Evolutionary conservation across 2,113 vertebrate species (phyloP), one percentile per base, ranked within the genome.

Genomic region (Apodemus speciosus): DNA sequence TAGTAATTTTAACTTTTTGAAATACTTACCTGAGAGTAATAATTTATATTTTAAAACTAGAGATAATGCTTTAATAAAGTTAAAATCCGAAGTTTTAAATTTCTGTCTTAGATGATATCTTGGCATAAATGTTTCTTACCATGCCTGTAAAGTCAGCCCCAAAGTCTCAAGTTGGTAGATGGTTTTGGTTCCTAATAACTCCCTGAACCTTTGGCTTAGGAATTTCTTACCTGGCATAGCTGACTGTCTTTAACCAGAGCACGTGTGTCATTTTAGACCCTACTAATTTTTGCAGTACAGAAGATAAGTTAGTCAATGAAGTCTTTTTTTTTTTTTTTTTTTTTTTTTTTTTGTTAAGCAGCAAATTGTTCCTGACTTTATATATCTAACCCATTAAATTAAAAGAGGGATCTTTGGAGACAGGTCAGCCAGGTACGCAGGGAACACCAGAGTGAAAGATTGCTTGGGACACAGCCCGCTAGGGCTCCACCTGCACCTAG

Each of bases 11-110:
- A 32, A 58, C 93, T 69, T 71, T 73, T 85, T 76, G 87, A 93
- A 92, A 77, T 43, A 40, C 76, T 93, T 93, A 51, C 71, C n/a
- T 88, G 16, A 86, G 18, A 75, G 60, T 96, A 32, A 88, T 93
- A 56, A 40, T 83, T 60, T 91, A 83, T 83, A 46, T 95, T 89
- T 92, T 90, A 66, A 92, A 90, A 93, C 51, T 58, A 51, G 83
- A 62, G 20, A 69, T 80, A 60, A 60, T 95, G 56, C 73, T 80
- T 95, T 80, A 35, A 58, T 92, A 72, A 90, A 90, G 86, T 56
- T 79, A 23, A 83, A 62, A 30, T 30, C 38, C 62, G n/a, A 64
- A 81, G 30, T 79, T 79, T 30, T 91, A 77, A 25, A 91, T 79
- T 91, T 96, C 20, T 21, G 23, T 96, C 53, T 87, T 91, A 64